Percentiles rank a stretch among this genome's conserved stretches.
Evolutionary conservation across 2,797 vertebrate species (phyloP).

Genomic region (Aldrovandia affinis): DNA sequence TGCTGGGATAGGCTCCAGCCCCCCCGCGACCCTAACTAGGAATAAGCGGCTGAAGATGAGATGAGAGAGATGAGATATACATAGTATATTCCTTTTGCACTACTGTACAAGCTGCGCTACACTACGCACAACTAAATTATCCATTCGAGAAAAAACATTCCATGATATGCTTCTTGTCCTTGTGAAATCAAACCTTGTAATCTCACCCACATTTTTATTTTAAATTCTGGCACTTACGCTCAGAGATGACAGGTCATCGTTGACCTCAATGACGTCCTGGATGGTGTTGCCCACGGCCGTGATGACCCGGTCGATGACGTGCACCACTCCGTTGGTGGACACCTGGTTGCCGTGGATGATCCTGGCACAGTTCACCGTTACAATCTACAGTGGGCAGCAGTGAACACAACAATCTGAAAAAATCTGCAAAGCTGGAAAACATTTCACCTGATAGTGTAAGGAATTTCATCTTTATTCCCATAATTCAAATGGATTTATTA

Average conservation of each 20-base stretch:
- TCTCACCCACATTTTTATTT: neutral
- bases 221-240: constrained; percentile 68
- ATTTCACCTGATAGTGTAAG: neutral
- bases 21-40: too few species aligned
- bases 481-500: neutral
- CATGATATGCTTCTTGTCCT: too few species aligned
- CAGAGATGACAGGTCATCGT: constrained; percentile 82
- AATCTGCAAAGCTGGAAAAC: neutral
- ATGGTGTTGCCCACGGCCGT: constrained; percentile 79
- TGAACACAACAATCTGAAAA: neutral
- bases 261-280: constrained; percentile 77
- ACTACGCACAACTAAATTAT: too few species aligned
- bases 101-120: too few species aligned
- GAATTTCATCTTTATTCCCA: neutral
- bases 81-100: too few species aligned
- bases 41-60: too few species aligned
- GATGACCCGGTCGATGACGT: constrained; percentile 90
- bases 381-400: constrained; percentile 73
- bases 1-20: too few species aligned
- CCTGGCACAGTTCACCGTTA: constrained; percentile 95
- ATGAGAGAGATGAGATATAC: too few species aligned
- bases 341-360: constrained; percentile 92
- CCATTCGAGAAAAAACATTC: too few species aligned
- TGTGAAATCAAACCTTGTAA: too few species aligned
- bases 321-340: constrained; percentile 93